Base-by-base conservation (phyloP, 1,140 invertebrate genomes). In the Drosophila ananassae region DNA sequence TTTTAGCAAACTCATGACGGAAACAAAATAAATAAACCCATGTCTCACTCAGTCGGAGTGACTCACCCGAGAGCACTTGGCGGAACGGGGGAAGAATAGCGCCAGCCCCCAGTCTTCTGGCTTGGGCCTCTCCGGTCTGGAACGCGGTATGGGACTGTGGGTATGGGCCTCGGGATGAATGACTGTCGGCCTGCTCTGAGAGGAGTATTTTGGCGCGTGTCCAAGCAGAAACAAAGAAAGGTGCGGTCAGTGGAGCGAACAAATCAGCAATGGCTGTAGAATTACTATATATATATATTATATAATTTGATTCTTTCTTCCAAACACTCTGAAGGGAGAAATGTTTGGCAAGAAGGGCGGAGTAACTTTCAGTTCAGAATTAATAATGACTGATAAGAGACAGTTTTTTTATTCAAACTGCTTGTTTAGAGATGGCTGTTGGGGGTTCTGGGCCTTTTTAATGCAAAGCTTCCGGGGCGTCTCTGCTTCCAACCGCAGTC, bases 131-230 rank as follows among this genome's bases (percentile, higher is more conserved):
- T 17, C 17, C 17, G 17, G 17, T 1, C 17, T 17, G 17, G 17
- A 17, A 41, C 56, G 17, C 61, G 24, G 21, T 25, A 51, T 44
- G 21, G 41, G n/a, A 17, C 1, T 44, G 21, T 13, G 13, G 10
- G 21, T 21, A 39, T 22, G 41, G 41, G 2, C n/a, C 62, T 22
- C 24, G 57, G 24, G 56, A 50, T 66, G 59, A 46, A 21, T 60
- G 58, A 51, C 56, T 64, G 62, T 28, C 41, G 53, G 39, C 46
- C 60, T 51, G 63, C 17, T 1, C 17, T 17, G 17, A 17, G 17
- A 17, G 1, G 17, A 17, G 17, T 17, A 55, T 78, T 77, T 83
- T 83, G 79, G 79, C 79, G 51, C 76, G 75, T 79, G 79, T 73
- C 79, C 79, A 83, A 83, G 64, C 57, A 47, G 47, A 74, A 50